These are phyloP conservation scores for Helicorthomorpha holstii DNA, from an alignment of 1,140 invertebrate genomes.

Conservation along the genomic window DNA sequence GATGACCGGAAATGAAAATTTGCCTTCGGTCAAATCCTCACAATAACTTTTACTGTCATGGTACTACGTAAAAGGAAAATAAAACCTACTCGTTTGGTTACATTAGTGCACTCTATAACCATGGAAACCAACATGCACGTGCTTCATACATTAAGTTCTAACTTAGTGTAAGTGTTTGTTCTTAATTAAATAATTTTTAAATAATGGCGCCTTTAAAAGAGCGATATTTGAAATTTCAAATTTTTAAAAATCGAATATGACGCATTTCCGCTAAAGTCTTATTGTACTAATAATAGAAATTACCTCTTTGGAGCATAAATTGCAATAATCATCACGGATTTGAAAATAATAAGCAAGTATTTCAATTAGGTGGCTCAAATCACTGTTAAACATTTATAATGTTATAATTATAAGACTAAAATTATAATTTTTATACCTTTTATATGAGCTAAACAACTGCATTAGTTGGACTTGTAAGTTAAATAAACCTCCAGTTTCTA, in stretches of 20 bases:
- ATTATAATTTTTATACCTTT: conserved; percentile 24
- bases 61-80: conserved; percentile 47
- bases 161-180: too few species aligned
- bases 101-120: too few species aligned
- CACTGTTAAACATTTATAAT: not conserved
- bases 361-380: not conserved
- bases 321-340: conserved; percentile 1
- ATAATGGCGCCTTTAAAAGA: too few species aligned
- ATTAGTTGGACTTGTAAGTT: conserved; percentile 83
- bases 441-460: conserved; percentile 86
- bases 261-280: too few species aligned
- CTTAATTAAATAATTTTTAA: too few species aligned
- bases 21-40: conserved; percentile 93
- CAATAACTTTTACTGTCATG: conserved; percentile 86
- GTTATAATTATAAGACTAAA: too few species aligned
- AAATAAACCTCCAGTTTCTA: conserved; percentile 90
- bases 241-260: too few species aligned
- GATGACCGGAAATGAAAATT: conserved; percentile 94
- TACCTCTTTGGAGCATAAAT: not conserved
- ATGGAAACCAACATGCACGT: too few species aligned
- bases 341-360: not conserved
- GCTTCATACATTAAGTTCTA: too few species aligned
- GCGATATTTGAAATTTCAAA: too few species aligned
- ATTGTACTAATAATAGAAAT: too few species aligned
- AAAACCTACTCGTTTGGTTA: too few species aligned